Base-by-base conservation (phyloP, 2,888 invertebrate genomes). In the Pharmacophagus antenor region DNA sequence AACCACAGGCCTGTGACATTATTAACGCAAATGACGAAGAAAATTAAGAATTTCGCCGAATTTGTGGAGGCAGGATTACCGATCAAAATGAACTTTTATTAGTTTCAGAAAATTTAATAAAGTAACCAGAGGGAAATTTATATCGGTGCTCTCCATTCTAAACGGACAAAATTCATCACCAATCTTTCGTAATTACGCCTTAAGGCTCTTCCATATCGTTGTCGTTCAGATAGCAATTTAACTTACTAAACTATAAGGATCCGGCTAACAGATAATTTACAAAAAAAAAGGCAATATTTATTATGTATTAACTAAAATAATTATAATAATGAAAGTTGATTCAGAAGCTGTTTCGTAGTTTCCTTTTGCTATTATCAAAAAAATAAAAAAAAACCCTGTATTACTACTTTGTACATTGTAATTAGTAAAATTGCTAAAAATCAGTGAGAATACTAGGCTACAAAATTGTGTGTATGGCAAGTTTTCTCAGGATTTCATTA, bases 21-120 rank as follows among this genome's bases (percentile, higher is more conserved):
- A 50, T 50, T 50, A 79, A 70, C 74, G 70, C 66, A 77, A 81
- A 80, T 78, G 80, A 79, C 79, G 77, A 68, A 72, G 74, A 65
- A 80, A 83, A 83, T 83, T 82, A 74, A 74, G 76, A 78, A 77
- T 74, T 77, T 67, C 63, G 61, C 62, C 58, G 63, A 82, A 76
- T 82, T 81, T 83, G 80, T 75, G 73, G 72, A 67, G 63, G 66
- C 67, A 62, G 63, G 64, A 73, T 67, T 68, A 68, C 73, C 74
- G 74, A 82, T 78, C 76, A 75, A 76, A 77, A 76, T 70, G 70
- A 75, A 78, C 72, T 73, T 73, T 67, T 57, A 62, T 69, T 77
- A 79, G 74, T 79, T 77, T 68, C 65, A 58, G 64, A 72, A 77
- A 77, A 75, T 80, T 82, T 80, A 81, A 82, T 82, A 83, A 84